These are phyloP conservation scores for Actias luna DNA, from an alignment of 2,888 invertebrate species.

Conservation along the genomic window DNA sequence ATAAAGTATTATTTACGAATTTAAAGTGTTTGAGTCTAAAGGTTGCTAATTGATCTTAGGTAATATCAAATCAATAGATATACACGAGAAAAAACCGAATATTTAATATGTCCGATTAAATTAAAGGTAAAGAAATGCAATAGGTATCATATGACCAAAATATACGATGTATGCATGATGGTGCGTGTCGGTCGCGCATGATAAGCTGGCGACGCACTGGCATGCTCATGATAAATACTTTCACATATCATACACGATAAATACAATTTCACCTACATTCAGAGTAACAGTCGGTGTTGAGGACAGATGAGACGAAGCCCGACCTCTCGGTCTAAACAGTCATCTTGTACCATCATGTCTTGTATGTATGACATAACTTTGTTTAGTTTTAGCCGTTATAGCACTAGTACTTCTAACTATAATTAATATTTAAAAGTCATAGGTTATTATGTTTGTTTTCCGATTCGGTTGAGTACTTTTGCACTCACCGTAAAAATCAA, in stretches of 20 bases:
- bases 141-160: background rate
- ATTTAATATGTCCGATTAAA: background rate
- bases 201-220: background rate
- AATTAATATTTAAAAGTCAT: too few relatives aligned
- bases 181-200: slow-evolving; percentile 5
- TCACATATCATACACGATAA: background rate
- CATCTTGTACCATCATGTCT: too few relatives aligned
- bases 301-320: too few relatives aligned
- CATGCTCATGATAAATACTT: background rate
- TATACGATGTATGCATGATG: background rate
- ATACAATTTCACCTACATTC: slow-evolving; percentile 9
- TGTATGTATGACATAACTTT: too few relatives aligned
- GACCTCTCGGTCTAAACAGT: too few relatives aligned
- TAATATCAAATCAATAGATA: too few relatives aligned
- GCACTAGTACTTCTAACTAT: too few relatives aligned
- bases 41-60: too few relatives aligned
- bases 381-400: too few relatives aligned
- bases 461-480: too few relatives aligned
- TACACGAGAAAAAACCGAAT: background rate
- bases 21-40: background rate
- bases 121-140: background rate
- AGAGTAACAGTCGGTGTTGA: background rate
- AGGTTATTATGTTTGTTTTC: too few relatives aligned
- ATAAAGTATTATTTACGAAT: background rate
- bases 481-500: too few relatives aligned